phyloP scores from a whole-genome alignment of 1,140 invertebrate genomes.

The Tribolium castaneum region DNA sequence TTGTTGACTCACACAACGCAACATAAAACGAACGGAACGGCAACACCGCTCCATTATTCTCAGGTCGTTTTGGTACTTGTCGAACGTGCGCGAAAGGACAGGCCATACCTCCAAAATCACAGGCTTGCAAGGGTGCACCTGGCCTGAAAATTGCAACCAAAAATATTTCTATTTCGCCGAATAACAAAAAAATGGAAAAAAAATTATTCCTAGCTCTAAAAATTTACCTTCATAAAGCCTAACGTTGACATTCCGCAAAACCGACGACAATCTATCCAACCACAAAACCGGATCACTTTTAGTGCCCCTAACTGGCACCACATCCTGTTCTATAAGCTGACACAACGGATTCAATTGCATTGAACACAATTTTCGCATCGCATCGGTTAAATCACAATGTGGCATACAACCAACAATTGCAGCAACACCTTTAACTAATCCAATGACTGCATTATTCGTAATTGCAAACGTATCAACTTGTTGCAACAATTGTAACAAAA shows the following conservation, averaged over 20 bases:
- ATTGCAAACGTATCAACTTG: conserved; percentile 84
- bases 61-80: conserved; percentile 82
- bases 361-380: conserved; percentile 82
- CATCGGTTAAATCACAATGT: conserved; percentile 72
- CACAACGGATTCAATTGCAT: conserved; percentile 79
- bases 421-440: conserved; percentile 70
- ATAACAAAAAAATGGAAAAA: too few relatives aligned
- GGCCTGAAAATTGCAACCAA: conserved; percentile 60
- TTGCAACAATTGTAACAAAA: conserved; percentile 83
- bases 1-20: conserved; percentile 87
- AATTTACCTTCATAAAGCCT: conserved; percentile 52
- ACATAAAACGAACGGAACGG: conserved; percentile 87
- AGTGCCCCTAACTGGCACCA: conserved; percentile 62
- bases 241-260: conserved; percentile 82
- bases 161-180: background rate
- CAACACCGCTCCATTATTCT: conserved; percentile 93
- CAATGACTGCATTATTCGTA: conserved; percentile 83
- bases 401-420: conserved; percentile 68
- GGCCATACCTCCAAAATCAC: conserved; percentile 91
- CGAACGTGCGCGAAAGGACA: conserved; percentile 80
- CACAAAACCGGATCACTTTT: conserved; percentile 89
- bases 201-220: too few relatives aligned
- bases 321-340: conserved; percentile 68
- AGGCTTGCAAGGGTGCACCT: conserved; percentile 83
- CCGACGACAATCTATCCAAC: conserved; percentile 90